Percentiles rank a stretch among this genome's conserved stretches.
phyloP scores from a whole-genome alignment of 2,888 invertebrate species.

The Rhaphigaster nebulosa region DNA sequence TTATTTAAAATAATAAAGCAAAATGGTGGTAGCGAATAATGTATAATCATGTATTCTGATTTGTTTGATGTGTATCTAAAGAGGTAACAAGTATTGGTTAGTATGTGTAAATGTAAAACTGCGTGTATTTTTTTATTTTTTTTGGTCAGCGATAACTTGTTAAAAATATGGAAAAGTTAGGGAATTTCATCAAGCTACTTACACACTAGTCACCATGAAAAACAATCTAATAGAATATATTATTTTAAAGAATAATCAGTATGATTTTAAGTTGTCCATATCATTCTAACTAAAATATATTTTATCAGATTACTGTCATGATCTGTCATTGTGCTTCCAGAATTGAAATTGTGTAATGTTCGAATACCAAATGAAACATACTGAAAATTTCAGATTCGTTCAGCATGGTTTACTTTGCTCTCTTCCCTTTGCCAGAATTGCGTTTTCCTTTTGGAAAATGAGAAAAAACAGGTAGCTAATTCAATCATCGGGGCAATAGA shows the following conservation, averaged over 20 bases:
- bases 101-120: no score
- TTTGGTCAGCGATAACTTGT: no score
- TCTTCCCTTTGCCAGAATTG: slow-evolving; percentile 74
- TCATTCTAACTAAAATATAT: not conserved
- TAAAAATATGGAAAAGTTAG: no score
- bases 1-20: no score
- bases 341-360: slow-evolving; percentile 31
- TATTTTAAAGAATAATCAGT: not conserved
- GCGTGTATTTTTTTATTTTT: no score
- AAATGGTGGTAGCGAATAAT: no score
- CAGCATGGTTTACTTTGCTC: slow-evolving; percentile 77
- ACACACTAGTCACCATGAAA: no score
- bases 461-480: slow-evolving; percentile 73
- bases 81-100: no score
- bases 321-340: slow-evolving; percentile 33
- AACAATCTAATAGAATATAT: not conserved
- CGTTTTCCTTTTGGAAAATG: slow-evolving; percentile 71
- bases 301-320: not conserved
- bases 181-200: no score
- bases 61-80: no score
- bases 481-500: slow-evolving; percentile 77
- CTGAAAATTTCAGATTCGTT: slow-evolving; percentile 65
- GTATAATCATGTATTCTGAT: no score
- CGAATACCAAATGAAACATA: slow-evolving; percentile 25
- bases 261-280: not conserved